These are phyloP conservation scores for Canis aureus DNA, from an alignment of 2,113 vertebrate species.

Conservation along the genomic window DNA sequence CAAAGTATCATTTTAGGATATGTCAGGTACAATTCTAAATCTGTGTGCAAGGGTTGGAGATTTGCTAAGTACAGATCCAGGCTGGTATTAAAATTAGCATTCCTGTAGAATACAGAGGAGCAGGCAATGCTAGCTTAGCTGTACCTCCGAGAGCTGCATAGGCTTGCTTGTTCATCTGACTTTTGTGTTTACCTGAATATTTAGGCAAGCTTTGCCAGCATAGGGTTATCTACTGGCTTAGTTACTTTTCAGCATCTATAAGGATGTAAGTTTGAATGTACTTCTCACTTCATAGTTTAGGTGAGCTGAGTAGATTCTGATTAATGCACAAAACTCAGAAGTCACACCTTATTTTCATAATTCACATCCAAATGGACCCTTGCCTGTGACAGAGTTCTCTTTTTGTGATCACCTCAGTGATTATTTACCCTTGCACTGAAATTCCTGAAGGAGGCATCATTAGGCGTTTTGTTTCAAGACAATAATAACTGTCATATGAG, in stretches of 20 bases:
- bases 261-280: background rate
- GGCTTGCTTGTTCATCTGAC: background rate
- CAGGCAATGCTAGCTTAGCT: background rate
- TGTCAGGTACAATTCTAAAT: conserved; percentile 78
- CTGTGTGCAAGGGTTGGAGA: conserved; percentile 54
- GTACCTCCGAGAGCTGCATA: background rate
- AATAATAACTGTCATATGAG: background rate
- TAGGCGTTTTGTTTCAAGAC: conserved; percentile 61
- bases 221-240: background rate
- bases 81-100: conserved; percentile 67
- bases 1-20: conserved; percentile 78
- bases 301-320: background rate
- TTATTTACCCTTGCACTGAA: background rate
- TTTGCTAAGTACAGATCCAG: conserved; percentile 61
- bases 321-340: background rate
- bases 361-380: background rate
- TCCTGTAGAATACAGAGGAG: background rate
- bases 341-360: conserved; percentile 39
- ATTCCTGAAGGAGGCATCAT: background rate
- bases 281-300: background rate
- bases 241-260: background rate
- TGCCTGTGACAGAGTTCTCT: background rate
- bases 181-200: conserved; percentile 8
- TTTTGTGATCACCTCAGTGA: background rate
- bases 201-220: background rate